Evolutionary conservation across 2,888 invertebrate species (phyloP).

Genomic region (Pristionchus fissidentatus): DNA sequence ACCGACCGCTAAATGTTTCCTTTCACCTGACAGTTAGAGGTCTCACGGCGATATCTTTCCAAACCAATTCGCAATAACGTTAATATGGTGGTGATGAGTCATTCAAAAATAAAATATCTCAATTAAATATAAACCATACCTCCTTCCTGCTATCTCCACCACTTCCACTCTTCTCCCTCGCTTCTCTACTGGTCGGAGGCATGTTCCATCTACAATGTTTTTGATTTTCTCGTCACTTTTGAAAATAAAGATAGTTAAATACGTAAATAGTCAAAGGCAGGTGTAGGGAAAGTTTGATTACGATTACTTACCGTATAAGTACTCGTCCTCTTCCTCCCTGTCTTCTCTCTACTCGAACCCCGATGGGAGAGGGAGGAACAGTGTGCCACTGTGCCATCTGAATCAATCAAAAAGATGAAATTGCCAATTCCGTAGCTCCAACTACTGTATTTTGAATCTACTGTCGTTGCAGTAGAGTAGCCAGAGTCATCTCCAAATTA

Average conservation of each 20-base stretch:
- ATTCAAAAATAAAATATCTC: no score
- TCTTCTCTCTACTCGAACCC: constrained; percentile 18
- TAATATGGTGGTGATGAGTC: no score
- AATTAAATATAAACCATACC: not conserved
- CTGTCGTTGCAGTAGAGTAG: no score
- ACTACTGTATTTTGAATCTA: not conserved
- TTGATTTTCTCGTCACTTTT: not conserved
- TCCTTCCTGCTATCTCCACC: constrained; percentile 22
- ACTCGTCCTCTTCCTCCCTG: constrained; percentile 37
- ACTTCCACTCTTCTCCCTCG: not conserved
- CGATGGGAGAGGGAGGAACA: constrained; percentile 41
- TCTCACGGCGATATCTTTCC: no score
- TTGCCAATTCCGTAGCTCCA: not conserved
- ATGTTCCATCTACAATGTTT: constrained; percentile 36
- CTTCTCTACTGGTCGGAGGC: constrained; percentile 41
- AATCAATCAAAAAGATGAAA: not conserved
- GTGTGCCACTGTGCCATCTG: constrained; percentile 17
- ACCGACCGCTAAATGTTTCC: no score
- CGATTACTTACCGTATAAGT: not conserved
- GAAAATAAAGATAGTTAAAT: not conserved
- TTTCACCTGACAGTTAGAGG: no score
- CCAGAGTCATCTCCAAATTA: not conserved
- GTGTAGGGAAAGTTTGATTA: no score
- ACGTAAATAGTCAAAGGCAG: not conserved
- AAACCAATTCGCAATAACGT: no score